Evolutionary conservation across 2,113 vertebrate genomes (phyloP).

Genomic region (Burhinus bistriatus): DNA sequence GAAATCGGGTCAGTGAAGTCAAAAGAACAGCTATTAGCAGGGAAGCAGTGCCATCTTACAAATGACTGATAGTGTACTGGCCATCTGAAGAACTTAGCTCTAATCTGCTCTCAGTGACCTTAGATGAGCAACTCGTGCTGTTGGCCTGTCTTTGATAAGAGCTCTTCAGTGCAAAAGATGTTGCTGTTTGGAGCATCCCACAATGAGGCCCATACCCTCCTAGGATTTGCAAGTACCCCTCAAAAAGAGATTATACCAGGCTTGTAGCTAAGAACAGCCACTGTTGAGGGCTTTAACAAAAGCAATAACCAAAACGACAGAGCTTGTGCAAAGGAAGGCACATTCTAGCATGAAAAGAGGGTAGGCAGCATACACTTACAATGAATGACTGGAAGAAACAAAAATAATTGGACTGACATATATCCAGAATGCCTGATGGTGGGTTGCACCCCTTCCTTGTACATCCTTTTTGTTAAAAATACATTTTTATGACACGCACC

Average conservation of each 20-base stretch:
- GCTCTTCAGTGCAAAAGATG: not conserved
- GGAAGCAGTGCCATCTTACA: not conserved
- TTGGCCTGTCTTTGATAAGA: not conserved
- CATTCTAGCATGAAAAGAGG: not conserved
- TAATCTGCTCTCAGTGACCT: not conserved
- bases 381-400: not conserved
- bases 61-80: not conserved
- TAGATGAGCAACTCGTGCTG: not conserved
- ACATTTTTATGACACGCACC: not conserved
- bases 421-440: not conserved
- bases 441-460: not conserved
- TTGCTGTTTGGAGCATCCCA: not conserved
- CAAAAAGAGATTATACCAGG: not conserved
- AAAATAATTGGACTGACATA: not conserved
- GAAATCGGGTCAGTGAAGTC: not conserved
- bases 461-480: not conserved
- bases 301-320: not conserved
- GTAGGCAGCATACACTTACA: not conserved
- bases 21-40: not conserved
- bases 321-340: not conserved
- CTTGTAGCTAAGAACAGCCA: not conserved
- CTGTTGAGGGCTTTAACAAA: not conserved
- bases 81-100: not conserved
- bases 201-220: not conserved
- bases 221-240: not conserved